phyloP scores from a whole-genome alignment of 2,797 vertebrate species.

The Cyprinella venusta region DNA sequence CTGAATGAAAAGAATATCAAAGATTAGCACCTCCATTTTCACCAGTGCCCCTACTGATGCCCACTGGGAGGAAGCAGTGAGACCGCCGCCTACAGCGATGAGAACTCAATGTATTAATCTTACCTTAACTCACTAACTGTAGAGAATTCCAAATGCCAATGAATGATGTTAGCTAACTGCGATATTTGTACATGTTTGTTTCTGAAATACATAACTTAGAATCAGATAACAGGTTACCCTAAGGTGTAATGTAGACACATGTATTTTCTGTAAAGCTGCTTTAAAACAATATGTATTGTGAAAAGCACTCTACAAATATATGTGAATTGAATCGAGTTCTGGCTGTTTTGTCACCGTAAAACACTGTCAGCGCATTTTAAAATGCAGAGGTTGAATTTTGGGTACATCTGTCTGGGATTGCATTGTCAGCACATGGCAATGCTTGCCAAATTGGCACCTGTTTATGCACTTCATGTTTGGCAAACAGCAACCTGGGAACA shows the following conservation, averaged over 20 bases:
- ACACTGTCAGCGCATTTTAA: conserved; percentile 21
- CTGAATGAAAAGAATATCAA: conserved; percentile 54
- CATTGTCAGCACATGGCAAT: conserved; percentile 43
- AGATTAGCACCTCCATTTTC: conserved; percentile 41
- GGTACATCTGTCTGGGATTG: conserved; percentile 17
- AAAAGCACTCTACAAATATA: not conserved
- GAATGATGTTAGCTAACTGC: not conserved
- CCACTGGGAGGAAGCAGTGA: conserved; percentile 7
- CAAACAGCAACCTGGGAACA: conserved; percentile 49
- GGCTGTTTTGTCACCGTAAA: not conserved
- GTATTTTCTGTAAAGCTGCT: not conserved
- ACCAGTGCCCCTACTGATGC: conserved; percentile 32
- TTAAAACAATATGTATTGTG: not conserved
- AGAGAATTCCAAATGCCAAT: not conserved
- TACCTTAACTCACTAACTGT: conserved; percentile 16
- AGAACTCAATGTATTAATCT: conserved; percentile 43
- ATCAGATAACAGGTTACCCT: not conserved
- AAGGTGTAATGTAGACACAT: not conserved
- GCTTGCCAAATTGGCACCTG: conserved; percentile 55
- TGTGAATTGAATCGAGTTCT: not conserved
- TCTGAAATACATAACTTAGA: not conserved
- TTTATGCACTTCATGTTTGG: conserved; percentile 53
- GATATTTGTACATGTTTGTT: not conserved
- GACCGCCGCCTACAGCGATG: conserved; percentile 6
- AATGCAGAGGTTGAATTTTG: conserved; percentile 19